These are phyloP conservation scores for Magallana gigas DNA, from an alignment of 1,140 invertebrate species.

Conservation along the genomic window DNA sequence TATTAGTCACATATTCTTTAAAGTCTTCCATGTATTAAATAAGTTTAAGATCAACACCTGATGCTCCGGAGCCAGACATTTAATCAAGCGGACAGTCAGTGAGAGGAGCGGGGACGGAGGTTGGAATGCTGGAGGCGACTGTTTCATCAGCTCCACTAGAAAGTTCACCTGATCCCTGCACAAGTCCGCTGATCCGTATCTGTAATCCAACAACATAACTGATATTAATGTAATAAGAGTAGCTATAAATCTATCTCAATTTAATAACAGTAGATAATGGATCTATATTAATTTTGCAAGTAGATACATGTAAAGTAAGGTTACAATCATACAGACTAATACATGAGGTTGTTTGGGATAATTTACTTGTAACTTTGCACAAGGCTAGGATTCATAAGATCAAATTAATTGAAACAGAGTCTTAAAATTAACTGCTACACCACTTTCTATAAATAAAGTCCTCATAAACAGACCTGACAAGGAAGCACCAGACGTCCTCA, in stretches of 20 bases:
- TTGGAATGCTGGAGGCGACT: slow-evolving; percentile 30
- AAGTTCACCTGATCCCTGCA: slow-evolving; percentile 62
- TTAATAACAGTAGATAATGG: background rate
- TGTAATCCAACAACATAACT: slow-evolving; percentile 44
- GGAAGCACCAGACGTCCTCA: background rate
- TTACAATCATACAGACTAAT: no score
- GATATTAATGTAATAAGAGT: background rate
- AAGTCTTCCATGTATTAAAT: background rate
- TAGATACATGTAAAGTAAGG: no score
- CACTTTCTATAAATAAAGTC: background rate
- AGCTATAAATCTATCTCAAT: background rate
- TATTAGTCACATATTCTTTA: no score
- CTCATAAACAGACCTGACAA: slow-evolving; percentile 1
- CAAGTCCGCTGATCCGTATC: slow-evolving; percentile 69
- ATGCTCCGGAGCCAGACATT: slow-evolving; percentile 67
- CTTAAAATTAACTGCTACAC: background rate
- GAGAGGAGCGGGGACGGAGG: slow-evolving; percentile 43
- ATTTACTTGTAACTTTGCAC: no score
- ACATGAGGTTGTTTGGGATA: no score
- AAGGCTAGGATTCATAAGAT: no score
- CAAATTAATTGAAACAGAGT: background rate
- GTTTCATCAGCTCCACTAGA: slow-evolving; percentile 55
- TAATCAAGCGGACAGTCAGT: slow-evolving; percentile 62
- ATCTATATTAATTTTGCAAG: background rate
- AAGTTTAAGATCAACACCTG: slow-evolving; percentile 55